These are phyloP conservation scores for Lucilia cuprina DNA, from an alignment of 1,140 invertebrate genomes.

Conservation along the genomic window DNA sequence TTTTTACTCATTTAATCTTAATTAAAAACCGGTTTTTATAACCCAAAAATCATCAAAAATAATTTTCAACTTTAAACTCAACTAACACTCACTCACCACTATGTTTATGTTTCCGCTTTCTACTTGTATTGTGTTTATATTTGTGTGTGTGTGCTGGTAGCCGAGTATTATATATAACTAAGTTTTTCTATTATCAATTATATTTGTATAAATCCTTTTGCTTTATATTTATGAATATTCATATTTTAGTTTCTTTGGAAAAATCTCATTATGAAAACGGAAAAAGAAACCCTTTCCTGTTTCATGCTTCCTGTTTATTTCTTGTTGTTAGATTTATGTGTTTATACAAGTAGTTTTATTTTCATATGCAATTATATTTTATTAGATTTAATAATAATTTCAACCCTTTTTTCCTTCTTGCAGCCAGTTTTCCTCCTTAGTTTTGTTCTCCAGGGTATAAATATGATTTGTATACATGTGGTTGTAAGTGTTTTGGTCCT, in stretches of 20 bases:
- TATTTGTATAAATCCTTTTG: not conserved
- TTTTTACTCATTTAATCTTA: slow-evolving; percentile 31
- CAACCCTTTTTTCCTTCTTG: not conserved
- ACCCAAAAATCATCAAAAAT: not conserved
- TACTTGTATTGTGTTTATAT: not conserved
- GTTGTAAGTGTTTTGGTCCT: not conserved
- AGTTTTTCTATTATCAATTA: not conserved
- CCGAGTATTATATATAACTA: not conserved
- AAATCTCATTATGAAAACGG: not conserved
- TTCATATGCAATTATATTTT: slow-evolving; percentile 12
- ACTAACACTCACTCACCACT: not conserved
- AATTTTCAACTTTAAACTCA: not conserved
- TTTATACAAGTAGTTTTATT: not conserved
- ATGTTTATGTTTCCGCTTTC: not conserved
- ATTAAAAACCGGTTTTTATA: slow-evolving; percentile 34
- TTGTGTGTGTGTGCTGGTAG: not conserved
- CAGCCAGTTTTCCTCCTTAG: not conserved
- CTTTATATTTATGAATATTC: not conserved
- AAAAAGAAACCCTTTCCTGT: not conserved
- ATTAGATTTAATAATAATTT: slow-evolving; percentile 1
- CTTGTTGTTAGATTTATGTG: not conserved
- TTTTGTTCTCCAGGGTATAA: not conserved
- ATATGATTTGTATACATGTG: not conserved
- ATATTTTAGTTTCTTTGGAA: not conserved
- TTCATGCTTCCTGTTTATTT: not conserved